A percentile compares a stretch with the other conserved stretches of the same genome.
These are phyloP conservation scores for Gandaritis pyraliata DNA, from an alignment of 2,888 invertebrate genomes.

Conservation along the genomic window DNA sequence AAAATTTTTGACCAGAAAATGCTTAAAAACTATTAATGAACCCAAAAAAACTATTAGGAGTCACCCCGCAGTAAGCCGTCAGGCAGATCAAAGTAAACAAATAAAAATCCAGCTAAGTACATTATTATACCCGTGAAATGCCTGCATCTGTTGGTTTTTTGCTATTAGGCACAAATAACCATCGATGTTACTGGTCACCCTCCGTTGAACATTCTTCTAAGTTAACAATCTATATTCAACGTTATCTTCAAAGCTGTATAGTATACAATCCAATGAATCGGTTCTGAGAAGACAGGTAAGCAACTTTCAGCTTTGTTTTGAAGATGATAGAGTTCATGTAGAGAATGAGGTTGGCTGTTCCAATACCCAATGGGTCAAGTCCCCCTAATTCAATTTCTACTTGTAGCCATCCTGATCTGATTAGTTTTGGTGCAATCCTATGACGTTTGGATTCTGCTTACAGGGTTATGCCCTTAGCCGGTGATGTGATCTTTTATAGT, in stretches of 20 bases:
- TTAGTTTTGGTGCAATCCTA: conserved; percentile 69
- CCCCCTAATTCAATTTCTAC: conserved; percentile 79
- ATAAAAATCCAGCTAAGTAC: conserved; percentile 79
- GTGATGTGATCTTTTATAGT: conserved; percentile 43
- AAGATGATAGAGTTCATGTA: conserved; percentile 35
- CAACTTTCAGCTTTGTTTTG: conserved; percentile 10
- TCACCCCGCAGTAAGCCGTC: conserved; percentile 47
- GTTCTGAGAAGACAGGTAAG: background rate
- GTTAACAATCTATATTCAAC: conserved; percentile 7
- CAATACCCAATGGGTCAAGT: conserved; percentile 68
- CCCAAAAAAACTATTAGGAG: conserved; percentile 45
- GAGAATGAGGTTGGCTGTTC: conserved; percentile 22
- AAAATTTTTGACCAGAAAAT: too few species aligned
- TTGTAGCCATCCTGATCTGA: conserved; percentile 71
- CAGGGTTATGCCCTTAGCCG: conserved; percentile 51
- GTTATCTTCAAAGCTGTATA: conserved; percentile 13
- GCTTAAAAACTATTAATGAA: conserved; percentile 26
- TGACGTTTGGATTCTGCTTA: conserved; percentile 55
- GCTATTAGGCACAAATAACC: conserved; percentile 81
- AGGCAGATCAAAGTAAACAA: conserved; percentile 75
- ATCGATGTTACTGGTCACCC: conserved; percentile 72
- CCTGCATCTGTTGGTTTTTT: conserved; percentile 82
- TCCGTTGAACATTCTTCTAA: conserved; percentile 37
- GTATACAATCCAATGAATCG: conserved; percentile 3
- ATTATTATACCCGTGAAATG: conserved; percentile 83